These are phyloP conservation scores for Acholoe squamosa DNA, from an alignment of 2,888 invertebrate species.

Conservation along the genomic window DNA sequence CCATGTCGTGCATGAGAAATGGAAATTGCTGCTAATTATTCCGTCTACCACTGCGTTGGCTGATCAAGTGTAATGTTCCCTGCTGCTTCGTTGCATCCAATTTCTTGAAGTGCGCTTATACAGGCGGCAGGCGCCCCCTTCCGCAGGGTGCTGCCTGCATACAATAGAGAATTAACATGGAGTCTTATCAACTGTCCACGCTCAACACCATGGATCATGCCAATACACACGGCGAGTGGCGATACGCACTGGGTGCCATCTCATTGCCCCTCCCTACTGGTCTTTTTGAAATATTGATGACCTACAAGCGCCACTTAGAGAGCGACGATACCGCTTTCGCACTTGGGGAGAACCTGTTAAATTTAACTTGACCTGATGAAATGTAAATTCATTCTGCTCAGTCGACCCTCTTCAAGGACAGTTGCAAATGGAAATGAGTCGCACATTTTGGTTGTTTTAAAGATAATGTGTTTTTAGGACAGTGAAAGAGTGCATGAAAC, in stretches of 20 bases:
- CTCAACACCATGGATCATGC: slow-evolving; percentile 42
- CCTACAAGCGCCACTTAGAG: background rate
- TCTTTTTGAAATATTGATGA: slow-evolving; percentile 24
- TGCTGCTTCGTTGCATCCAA: slow-evolving; percentile 57
- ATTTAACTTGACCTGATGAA: background rate
- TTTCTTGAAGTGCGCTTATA: slow-evolving; percentile 43
- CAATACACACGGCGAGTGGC: background rate
- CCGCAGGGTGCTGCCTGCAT: background rate
- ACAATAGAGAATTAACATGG: slow-evolving; percentile 42
- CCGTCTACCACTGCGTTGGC: slow-evolving; percentile 24
- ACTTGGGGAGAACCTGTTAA: slow-evolving; percentile 23
- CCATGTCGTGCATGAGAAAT: slow-evolving; percentile 50
- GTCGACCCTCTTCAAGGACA: background rate
- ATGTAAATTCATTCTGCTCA: slow-evolving; percentile 23
- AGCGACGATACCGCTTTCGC: background rate
- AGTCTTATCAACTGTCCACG: background rate
- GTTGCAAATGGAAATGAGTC: background rate
- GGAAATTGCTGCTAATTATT: slow-evolving; percentile 57
- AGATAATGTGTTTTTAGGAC: background rate
- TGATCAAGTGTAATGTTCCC: slow-evolving; percentile 42
- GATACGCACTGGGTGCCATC: background rate
- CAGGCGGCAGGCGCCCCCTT: slow-evolving; percentile 2
- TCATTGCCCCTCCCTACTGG: background rate
- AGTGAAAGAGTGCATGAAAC: background rate
- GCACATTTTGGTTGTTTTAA: background rate